Base-by-base conservation (phyloP, 1,140 invertebrate species). In the Aradophagus sp. region DNA sequence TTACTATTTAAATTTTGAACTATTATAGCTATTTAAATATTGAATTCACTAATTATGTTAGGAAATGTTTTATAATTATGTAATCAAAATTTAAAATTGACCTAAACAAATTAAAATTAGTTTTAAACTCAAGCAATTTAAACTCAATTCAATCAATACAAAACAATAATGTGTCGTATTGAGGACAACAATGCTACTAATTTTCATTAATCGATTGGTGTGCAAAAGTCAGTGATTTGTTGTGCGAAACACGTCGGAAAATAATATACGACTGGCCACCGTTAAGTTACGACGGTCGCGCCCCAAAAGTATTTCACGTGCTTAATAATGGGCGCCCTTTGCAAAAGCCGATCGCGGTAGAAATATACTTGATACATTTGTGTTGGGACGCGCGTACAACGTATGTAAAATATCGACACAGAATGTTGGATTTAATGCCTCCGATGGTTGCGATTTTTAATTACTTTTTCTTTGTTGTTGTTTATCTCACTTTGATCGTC, bases 281-380 rank as follows among this genome's bases (percentile, higher is more conserved):
- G 68, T 74, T 79, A 79, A 81, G 72, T 81, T 81, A 81, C 77
- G 75, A 73, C 72, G 53, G 65, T 77, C 76, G 69, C 77, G 63
- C 73, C 73, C 77, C 75, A 62, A 81, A 81, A 81, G 80, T 81
- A 80, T 81, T 80, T 81, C 70, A 73, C 74, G 76, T 66, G 76
- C 72, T 80, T 78, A 75, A 80, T 81, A 81, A 80, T 78, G 58
- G 56, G 52, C 42, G 69, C 68, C 56, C 65, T 35, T 74, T 63
- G 73, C 53, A 61, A 75, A 53, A 76, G 58, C 32, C 31, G 14
- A 27, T 50, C 44, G 19, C 50, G 58, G 63, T 62, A 47, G 45
- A 68, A 68, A 55, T 68, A 55, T 50, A n/a, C n/a, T n/a, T n/a
- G n/a, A 26, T 59, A 29, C 48, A 59, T 66, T 58, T 59, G 55